phyloP scores from a whole-genome alignment of 64 coral and sea anemone genomes.

The Pocillopora verrucosa region DNA sequence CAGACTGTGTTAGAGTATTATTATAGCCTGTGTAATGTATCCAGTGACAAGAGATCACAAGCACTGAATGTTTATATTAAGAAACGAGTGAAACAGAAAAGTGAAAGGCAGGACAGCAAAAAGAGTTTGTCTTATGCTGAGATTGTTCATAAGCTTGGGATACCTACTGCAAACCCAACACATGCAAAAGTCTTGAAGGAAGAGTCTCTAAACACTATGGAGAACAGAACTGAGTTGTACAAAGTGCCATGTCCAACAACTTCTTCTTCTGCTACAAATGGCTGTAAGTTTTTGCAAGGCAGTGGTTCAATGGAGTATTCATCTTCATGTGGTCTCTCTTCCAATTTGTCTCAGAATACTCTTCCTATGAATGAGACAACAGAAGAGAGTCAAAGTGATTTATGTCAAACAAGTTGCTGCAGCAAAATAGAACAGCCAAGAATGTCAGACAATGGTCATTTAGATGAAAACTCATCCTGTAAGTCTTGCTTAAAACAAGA shows the following conservation, averaged over 20 bases:
- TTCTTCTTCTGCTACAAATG: background rate
- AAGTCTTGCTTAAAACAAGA: background rate
- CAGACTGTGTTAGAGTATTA: constrained; percentile 81
- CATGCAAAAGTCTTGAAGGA: background rate
- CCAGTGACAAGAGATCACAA: constrained; percentile 52
- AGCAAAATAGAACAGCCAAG: background rate
- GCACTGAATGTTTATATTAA: constrained; percentile 78
- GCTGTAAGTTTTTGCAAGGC: background rate
- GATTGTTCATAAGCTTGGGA: constrained; percentile 74
- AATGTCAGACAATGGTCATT: background rate
- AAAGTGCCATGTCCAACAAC: background rate
- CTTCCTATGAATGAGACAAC: background rate
- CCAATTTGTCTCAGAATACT: background rate
- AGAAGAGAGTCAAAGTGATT: background rate
- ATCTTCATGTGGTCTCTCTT: background rate
- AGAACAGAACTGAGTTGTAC: background rate
- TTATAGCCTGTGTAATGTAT: constrained; percentile 80
- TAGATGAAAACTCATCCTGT: background rate
- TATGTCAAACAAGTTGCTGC: background rate
- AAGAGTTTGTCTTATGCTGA: constrained; percentile 82
- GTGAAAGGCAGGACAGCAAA: constrained; percentile 42
- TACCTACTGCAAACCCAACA: constrained; percentile 7
- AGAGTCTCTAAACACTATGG: background rate
- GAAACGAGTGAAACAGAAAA: constrained; percentile 22
- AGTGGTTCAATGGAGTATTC: background rate